Evolutionary conservation across 2,888 invertebrate genomes (phyloP), one percentile per base, ranked within the genome.

Genomic region (Cataglyphis cursor): DNA sequence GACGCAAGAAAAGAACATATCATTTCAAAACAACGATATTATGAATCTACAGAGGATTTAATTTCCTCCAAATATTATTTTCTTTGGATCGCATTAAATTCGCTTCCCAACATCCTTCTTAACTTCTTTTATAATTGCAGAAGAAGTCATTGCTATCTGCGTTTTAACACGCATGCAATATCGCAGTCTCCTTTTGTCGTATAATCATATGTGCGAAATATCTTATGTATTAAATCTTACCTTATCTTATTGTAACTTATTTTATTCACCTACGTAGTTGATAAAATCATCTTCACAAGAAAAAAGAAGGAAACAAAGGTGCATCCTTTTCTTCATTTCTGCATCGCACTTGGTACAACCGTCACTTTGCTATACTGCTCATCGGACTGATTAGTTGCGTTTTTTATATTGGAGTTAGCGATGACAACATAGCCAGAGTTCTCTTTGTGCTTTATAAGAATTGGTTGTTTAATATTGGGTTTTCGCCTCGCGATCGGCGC

Each of bases 361-460:
- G 93, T 92, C 64, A 94, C 93, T 89, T 95, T 94, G 85, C 94
- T 94, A 85, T 94, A 94, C 66, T 93, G 93, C 84, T 93, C 93
- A 44, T 94, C 94, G 72, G 87, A 85, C 38, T 85, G 85, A 15
- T 75, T 66, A 15, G 83, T 78, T 31, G 24, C 74, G 88, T 84
- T 54, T 51, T 51, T 51, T 88, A 86, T 83, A 3, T 90, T 90
- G 51, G 51, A 18, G 72, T 92, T 91, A 3, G 91, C 90, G 24
- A 94, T 87, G 41, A 92, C 91, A 35, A 94, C 93, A 65, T 94
- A 94, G 28, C 93, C 93, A n/a, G 87, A 61, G 18, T 54, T 85
- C 64, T 35, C 31, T 35, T 35, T 35, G 5, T 81, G 81, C 51
- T 91, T 89, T n/a, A 73, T 74, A 57, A 75, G 68, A 61, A 84